phyloP scores from a whole-genome alignment of 2,888 invertebrate genomes.

The Drosophila pseudotakahashii region DNA sequence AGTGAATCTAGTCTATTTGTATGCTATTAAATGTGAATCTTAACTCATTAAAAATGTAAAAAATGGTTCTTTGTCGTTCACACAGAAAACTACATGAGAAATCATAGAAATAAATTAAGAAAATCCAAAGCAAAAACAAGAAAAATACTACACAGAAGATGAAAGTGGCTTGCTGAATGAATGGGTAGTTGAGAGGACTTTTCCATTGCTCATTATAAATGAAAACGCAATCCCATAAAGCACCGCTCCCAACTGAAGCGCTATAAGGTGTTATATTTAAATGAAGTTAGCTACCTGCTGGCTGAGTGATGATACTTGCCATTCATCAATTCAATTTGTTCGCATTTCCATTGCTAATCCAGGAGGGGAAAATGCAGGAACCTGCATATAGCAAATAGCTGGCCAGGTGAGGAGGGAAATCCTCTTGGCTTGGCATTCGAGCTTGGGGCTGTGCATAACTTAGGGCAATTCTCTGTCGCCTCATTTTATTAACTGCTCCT shows the following conservation, averaged over 20 bases:
- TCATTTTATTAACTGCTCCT: slow-evolving; percentile 50
- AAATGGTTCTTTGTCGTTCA: neutral
- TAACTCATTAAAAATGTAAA: neutral
- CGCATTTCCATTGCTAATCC: slow-evolving; percentile 42
- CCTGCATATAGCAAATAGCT: neutral
- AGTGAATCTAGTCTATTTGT: too few species aligned
- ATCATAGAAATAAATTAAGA: neutral
- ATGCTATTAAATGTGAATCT: too few species aligned
- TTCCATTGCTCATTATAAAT: slow-evolving; percentile 6
- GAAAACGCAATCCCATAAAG: slow-evolving; percentile 11
- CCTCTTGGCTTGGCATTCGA: slow-evolving; percentile 38
- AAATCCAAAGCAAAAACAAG: neutral
- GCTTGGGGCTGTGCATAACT: slow-evolving; percentile 42
- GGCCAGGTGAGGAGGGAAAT: slow-evolving; percentile 10
- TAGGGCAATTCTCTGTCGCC: slow-evolving; percentile 50
- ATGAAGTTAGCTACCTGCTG: slow-evolving; percentile 8
- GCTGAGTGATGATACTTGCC: slow-evolving; percentile 24
- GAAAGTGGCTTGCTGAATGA: slow-evolving; percentile 6
- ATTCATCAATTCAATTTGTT: slow-evolving; percentile 42
- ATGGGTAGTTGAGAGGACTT: neutral
- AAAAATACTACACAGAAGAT: neutral
- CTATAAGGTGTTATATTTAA: slow-evolving; percentile 15
- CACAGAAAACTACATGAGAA: neutral
- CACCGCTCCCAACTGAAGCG: neutral
- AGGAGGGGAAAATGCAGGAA: slow-evolving; percentile 7